Base-by-base conservation (phyloP, 2,797 vertebrate species). In the Tolypeutes matacus region DNA sequence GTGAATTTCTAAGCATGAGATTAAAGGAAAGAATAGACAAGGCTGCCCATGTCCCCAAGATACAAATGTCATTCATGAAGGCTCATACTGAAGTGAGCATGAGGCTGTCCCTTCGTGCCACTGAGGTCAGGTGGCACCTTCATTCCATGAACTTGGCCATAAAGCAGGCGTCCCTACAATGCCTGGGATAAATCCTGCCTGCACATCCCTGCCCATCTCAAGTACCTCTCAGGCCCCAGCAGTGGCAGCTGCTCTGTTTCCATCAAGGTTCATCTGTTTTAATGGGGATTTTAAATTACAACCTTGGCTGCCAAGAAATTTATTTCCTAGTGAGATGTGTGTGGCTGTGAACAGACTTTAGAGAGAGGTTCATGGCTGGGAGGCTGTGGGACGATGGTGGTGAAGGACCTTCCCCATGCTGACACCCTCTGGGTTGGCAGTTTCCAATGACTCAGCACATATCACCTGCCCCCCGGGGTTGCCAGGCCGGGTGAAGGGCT, bases 1-100 rank as follows among this genome's bases (percentile, higher is more conserved):
- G 73, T 21, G 14, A 91, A 92, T 72, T 95, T 88, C 84, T 82
- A 80, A 89, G 72, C 49, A 36, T 18, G n/a, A 89, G 49, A 95
- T 60, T 18, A 88, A 96, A 93, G 64, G 39, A 25, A 77, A 88
- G 60, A 94, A 76, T 39, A 49, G 62, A 36, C n/a, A 70, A 80
- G 77, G 51, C 42, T 58, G 42, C 69, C 73, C 18, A 42, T 14
- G 7, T 62, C 31, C 85, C 51, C 3, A 13, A 25, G 87, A 62
- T 17, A 51, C 31, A 39, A 62, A 82, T 70, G 95, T 39, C 73
- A 39, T 62, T 82, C 77, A 51, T 20, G 12, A 60, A 89, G 90
- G 4, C 65, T 51, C 69, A 51, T 42, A 4, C 84, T 14, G 27
- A 90, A 56, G 76, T 13, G 69, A 93, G 78, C 1, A 0, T 5